Percentiles rank a stretch among this genome's conserved stretches.
Evolutionary conservation across 2,888 invertebrate genomes (phyloP).

Genomic region (Caenorhabditis panamensis): DNA sequence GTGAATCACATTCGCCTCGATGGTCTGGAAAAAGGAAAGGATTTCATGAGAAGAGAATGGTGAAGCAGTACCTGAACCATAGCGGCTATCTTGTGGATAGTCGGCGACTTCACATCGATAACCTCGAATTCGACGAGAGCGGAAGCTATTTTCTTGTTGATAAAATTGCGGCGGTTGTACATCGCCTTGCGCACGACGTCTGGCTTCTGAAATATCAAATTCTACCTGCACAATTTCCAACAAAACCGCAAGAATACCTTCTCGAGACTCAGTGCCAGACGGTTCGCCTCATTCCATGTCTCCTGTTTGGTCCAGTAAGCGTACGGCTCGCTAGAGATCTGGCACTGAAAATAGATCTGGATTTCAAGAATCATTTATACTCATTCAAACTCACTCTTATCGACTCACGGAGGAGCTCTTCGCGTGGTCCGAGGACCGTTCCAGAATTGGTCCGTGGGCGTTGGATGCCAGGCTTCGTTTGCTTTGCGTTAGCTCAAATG

Average conservation of each 20-base stretch:
- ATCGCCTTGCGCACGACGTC: constrained; percentile 40
- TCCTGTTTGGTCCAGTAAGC: constrained; percentile 17
- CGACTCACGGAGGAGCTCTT: constrained; percentile 37
- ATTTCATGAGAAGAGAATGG: not conserved
- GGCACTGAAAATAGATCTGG: constrained; percentile 12
- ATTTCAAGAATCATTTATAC: not conserved
- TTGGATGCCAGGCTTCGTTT: not conserved
- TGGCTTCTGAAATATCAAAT: constrained; percentile 27
- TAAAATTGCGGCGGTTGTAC: constrained; percentile 39
- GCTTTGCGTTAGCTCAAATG: constrained; percentile 4
- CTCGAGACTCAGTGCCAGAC: constrained; percentile 23
- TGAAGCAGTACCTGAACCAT: constrained; percentile 22
- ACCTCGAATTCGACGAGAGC: constrained; percentile 25
- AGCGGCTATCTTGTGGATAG: constrained; percentile 31
- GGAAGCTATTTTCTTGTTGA: constrained; percentile 37
- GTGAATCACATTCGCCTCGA: constrained; percentile 30
- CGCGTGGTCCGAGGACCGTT: constrained; percentile 3
- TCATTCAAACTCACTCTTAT: constrained; percentile 36
- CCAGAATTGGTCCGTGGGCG: constrained; percentile 21
- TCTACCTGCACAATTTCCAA: not conserved
- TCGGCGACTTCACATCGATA: constrained; percentile 20
- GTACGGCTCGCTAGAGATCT: constrained; percentile 30
- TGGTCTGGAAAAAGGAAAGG: constrained; percentile 24
- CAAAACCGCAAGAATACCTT: constrained; percentile 10
- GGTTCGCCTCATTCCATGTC: constrained; percentile 37